Evolutionary conservation across 2,113 vertebrate genomes (phyloP), one percentile per base, ranked within the genome.

Genomic region (Crocuta crocuta): DNA sequence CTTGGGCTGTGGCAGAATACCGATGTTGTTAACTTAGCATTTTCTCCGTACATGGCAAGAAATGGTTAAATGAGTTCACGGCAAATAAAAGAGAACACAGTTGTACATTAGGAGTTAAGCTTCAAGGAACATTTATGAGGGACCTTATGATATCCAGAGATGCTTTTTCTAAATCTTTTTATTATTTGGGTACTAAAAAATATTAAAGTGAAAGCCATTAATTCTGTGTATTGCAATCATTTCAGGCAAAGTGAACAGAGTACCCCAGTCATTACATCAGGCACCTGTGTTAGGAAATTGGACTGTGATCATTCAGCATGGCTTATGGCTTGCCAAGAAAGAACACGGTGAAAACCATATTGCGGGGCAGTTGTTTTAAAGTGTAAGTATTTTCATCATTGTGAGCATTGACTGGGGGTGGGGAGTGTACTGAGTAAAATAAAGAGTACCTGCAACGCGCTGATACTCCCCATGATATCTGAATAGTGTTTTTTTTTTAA

Each of bases 301-400:
- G 68, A 74, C 28, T 2, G 35, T 82, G 21, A 26, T 6, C 5
- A 45, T 73, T 85, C 43, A 5, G 70, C 71, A 98, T 97, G 96
- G 98, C 98, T 11, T 96, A 97, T 24, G 83, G 97, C 48, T 97
- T 97, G 70, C 90, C 96, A 10, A 97, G 97, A 53, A 98, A 90
- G 89, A 98, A 97, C 81, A 96, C 80, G 28, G 66, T 98, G 68
- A 50, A 96, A 74, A 91, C 35, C 19, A 31, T 98, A 65, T 78
- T 98, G n/a, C 88, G 80, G 66, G 80, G 94, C 71, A 87, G 73
- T 53, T 81, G 90, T 95, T 98, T 96, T 15, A 31, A 76, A 33
- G 39, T 98, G 98, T 98, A 97, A 94, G 98, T 97, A 61, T 65
- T 86, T 92, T 94, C 45, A 92, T 93, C 21, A 15, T 0, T 8